A percentile compares a stretch with the other conserved stretches of the same genome.
Evolutionary conservation across 1,140 invertebrate genomes (phyloP).

Genomic region (Dermatophagoides farinae): DNA sequence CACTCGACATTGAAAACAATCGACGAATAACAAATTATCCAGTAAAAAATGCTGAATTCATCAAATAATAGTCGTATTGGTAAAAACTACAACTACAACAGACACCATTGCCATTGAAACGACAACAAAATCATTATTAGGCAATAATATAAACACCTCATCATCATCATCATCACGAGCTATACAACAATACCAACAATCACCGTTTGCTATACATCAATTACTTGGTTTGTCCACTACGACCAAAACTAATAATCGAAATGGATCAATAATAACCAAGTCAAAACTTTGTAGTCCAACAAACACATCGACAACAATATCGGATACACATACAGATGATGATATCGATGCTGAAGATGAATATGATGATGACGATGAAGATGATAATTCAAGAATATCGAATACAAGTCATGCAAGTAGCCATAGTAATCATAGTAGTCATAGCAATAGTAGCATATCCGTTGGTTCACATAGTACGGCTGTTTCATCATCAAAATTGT

Average conservation of each 20-base stretch:
- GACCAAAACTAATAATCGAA: background rate
- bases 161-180: background rate
- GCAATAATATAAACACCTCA: no score
- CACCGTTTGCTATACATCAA: constrained; percentile 77
- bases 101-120: no score
- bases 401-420: background rate
- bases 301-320: background rate
- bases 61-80: no score
- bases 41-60: no score
- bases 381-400: background rate
- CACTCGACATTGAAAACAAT: no score
- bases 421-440: background rate
- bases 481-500: background rate
- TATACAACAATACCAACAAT: constrained; percentile 33
- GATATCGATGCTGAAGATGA: no score
- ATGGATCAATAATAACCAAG: background rate
- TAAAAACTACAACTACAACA: no score
- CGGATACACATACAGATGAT: no score
- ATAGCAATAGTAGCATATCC: background rate
- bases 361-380: no score
- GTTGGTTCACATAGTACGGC: background rate
- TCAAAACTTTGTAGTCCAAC: background rate
- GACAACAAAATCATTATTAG: no score
- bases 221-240: constrained; percentile 43
- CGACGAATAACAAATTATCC: no score